A percentile compares a stretch with the other conserved stretches of the same genome.
These are phyloP conservation scores for Liasis olivaceus DNA, from an alignment of 2,797 vertebrate species.

Conservation along the genomic window DNA sequence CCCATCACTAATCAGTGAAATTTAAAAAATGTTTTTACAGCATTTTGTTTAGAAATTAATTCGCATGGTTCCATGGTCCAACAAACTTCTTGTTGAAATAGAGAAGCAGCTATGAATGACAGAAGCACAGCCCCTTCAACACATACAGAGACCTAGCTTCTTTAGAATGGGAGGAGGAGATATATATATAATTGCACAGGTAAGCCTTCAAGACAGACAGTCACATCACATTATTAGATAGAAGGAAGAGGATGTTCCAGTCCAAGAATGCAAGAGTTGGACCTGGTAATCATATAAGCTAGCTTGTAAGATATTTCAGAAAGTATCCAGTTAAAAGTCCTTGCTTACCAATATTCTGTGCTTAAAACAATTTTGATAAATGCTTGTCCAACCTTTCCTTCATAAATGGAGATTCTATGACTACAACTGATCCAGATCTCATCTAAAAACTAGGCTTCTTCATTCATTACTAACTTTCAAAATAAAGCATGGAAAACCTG, in stretches of 20 bases:
- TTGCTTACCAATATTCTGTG: neutral
- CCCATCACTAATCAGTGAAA: neutral
- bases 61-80: neutral
- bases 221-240: neutral
- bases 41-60: neutral
- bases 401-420: neutral
- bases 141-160: neutral
- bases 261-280: neutral
- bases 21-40: neutral
- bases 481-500: neutral
- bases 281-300: neutral
- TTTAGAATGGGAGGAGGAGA: neutral
- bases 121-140: neutral
- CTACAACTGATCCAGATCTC: neutral
- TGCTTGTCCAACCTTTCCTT: neutral
- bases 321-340: neutral
- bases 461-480: neutral
- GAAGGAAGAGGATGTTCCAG: neutral
- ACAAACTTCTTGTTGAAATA: neutral
- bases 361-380: neutral
- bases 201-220: neutral
- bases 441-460: neutral
- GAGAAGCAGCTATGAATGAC: neutral
- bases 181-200: neutral
- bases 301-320: neutral